Percentiles rank a stretch among this genome's conserved stretches.
Evolutionary conservation across 2,797 vertebrate genomes (phyloP).

Genomic region (Acridotheres tristis): DNA sequence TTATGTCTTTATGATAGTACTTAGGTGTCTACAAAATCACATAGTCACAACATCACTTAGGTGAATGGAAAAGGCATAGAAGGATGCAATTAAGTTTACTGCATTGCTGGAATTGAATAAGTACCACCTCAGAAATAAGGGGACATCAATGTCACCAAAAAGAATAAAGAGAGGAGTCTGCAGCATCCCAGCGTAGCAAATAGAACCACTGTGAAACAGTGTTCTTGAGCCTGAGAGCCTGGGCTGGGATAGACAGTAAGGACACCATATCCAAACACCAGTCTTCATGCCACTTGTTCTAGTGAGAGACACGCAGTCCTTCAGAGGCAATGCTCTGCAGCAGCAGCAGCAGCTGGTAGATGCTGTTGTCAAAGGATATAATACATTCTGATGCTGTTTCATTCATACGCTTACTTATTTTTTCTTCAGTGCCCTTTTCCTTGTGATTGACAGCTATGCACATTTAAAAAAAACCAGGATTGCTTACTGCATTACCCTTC

Average conservation of each 20-base stretch:
- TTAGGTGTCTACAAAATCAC: background rate
- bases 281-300: background rate
- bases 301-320: background rate
- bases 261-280: background rate
- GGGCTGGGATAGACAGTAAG: background rate
- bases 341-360: background rate
- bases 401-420: background rate
- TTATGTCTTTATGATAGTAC: background rate
- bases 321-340: background rate
- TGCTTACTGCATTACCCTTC: conserved; percentile 46
- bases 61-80: background rate
- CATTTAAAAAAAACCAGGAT: background rate
- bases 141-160: background rate
- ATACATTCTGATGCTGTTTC: background rate
- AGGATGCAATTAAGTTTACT: background rate
- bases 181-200: background rate
- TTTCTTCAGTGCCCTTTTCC: background rate
- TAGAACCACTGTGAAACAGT: background rate
- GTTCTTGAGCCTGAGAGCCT: background rate
- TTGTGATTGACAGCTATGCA: background rate
- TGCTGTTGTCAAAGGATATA: background rate
- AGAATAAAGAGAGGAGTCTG: background rate
- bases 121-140: background rate
- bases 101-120: background rate
- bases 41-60: background rate